Base-by-base conservation (phyloP, 2,888 invertebrate genomes). In the Sinopyrophorus schimmeli region DNA sequence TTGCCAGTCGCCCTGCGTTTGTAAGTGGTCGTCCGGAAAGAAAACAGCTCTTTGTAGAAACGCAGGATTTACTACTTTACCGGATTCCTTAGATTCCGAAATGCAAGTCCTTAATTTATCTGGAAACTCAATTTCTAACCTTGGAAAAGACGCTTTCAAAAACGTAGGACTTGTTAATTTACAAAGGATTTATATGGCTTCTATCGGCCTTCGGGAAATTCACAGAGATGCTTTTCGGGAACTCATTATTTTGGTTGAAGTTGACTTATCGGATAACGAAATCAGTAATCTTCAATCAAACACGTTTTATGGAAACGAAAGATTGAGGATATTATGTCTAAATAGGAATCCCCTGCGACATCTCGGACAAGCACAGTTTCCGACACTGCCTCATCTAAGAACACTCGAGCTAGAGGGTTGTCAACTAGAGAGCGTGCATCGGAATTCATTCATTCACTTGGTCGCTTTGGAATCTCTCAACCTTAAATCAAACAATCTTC, bases 11-110 rank as follows among this genome's bases (percentile, higher is more conserved):
- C 84, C 87, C 63, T 93, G 93, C 73, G 83, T 84, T 65, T 93
- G 93, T 80, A 92, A 91, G 76, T 94, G 93, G 93, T 87, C 88
- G 27, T 88, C 87, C 53, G 92, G 92, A 53, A 93, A 93, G 75
- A 91, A 90, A 72, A 90, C 90, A 27, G 93, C 92, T 43, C 80
- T 88, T 49, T 94, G 93, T 75, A 83, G 84, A 55, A 85, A 89
- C 65, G 84, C 88, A 59, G 87, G 88, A 61, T 81, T 92, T 59
- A 86, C 86, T 59, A 80, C 84, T 54, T 82, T 93, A 39, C 93
- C 93, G 24, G 78, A 77, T 7, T 79, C 79, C 1, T 72, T 89
- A 42, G 83, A 85, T 64, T 82, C 76, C 66, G 88, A 83, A 73
- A 87, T 92, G 69, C 93, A 93, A 76, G 89, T 92, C 43, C 79